phyloP scores from a whole-genome alignment of 2,113 vertebrate species.

The Megaptera novaeangliae region DNA sequence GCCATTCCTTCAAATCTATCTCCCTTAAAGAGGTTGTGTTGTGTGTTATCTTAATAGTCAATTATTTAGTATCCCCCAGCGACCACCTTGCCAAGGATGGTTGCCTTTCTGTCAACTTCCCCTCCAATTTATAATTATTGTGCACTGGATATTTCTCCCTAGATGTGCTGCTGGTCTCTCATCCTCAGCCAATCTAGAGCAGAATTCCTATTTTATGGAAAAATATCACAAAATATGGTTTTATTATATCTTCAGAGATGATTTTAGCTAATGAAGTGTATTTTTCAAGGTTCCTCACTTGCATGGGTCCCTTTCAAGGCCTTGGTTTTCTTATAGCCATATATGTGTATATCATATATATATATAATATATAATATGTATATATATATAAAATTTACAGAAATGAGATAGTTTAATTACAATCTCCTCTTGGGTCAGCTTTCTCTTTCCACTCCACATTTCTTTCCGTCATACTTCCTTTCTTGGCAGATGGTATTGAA shows the following conservation, averaged over 20 bases:
- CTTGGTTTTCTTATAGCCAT: neutral
- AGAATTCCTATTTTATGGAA: neutral
- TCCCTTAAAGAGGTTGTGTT: slow-evolving; percentile 61
- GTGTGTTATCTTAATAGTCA: slow-evolving; percentile 50
- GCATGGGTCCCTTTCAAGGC: neutral
- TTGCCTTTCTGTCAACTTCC: slow-evolving; percentile 9
- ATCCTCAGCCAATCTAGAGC: neutral
- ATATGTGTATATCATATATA: neutral
- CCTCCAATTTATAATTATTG: neutral
- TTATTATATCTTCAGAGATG: neutral
- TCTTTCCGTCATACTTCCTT: neutral
- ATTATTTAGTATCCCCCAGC: slow-evolving; percentile 54
- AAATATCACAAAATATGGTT: neutral
- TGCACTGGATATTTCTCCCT: neutral
- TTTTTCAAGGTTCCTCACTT: neutral
- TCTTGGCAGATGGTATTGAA: neutral
- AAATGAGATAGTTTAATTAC: neutral
- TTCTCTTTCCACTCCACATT: neutral
- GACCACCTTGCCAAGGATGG: slow-evolving; percentile 33
- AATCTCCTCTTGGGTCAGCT: neutral
- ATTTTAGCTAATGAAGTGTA: neutral
- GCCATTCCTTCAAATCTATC: slow-evolving; percentile 61
- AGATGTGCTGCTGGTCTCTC: neutral
- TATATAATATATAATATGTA: neutral
- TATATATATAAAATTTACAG: neutral